These are phyloP conservation scores for Erpornis zantholeuca DNA, from an alignment of 2,113 vertebrate genomes.

Conservation along the genomic window DNA sequence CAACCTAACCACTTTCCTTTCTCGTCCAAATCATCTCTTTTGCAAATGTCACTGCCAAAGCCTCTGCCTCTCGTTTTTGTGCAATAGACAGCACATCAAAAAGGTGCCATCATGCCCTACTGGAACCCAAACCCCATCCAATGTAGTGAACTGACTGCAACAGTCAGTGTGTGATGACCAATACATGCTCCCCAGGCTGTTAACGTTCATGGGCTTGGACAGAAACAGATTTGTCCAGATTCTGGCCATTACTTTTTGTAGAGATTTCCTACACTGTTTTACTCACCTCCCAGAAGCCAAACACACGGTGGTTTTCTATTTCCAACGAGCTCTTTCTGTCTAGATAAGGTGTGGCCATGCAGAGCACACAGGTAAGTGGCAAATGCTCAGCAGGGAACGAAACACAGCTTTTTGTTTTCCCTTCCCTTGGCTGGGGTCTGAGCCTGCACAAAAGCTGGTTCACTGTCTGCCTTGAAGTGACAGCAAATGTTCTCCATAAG, in stretches of 20 bases:
- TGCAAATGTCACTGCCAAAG: background rate
- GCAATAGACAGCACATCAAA: background rate
- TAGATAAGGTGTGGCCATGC: background rate
- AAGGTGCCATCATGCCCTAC: background rate
- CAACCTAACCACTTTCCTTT: background rate
- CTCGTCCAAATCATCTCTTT: background rate
- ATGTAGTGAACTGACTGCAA: background rate
- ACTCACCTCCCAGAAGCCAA: background rate
- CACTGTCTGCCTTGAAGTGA: background rate
- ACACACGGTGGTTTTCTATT: background rate
- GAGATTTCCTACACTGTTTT: background rate
- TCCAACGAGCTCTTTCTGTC: background rate
- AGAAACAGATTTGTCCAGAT: background rate
- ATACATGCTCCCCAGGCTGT: background rate
- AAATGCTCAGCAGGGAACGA: background rate
- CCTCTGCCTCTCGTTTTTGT: background rate
- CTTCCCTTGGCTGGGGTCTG: background rate
- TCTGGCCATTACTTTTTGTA: background rate
- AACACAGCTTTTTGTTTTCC: background rate
- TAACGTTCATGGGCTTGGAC: background rate
- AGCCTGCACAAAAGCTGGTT: background rate
- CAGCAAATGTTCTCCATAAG: background rate
- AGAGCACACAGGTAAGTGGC: accelerated
- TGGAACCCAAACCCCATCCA: background rate
- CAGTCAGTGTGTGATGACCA: background rate